Evolutionary conservation across 2,113 vertebrate species (phyloP).

Genomic region (Oplegnathus fasciatus): DNA sequence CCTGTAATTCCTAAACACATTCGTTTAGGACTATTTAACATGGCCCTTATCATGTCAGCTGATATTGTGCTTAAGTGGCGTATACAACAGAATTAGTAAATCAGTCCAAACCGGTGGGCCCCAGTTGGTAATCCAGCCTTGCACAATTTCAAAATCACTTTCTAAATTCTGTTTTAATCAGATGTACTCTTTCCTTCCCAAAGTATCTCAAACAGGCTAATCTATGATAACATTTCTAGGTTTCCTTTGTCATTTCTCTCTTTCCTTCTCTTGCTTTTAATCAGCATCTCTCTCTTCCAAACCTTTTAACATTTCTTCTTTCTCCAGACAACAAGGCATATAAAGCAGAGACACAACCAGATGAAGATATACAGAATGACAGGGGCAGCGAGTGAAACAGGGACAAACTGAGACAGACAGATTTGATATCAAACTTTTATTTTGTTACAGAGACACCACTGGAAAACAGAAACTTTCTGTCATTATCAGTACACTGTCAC

Average conservation of each 20-base stretch:
- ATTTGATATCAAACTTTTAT: conserved; percentile 73
- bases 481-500: conserved; percentile 38
- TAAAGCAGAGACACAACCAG: not conserved
- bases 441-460: conserved; percentile 70
- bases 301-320: not conserved
- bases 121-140: not conserved
- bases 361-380: not conserved
- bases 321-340: not conserved
- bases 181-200: not conserved
- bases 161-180: not conserved
- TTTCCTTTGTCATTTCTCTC: not conserved
- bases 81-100: not conserved
- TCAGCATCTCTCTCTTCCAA: not conserved
- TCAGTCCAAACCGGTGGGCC: not conserved
- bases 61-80: not conserved
- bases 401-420: not conserved
- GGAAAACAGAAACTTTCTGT: conserved; percentile 59
- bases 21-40: too few species aligned
- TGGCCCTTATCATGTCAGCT: not conserved
- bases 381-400: not conserved
- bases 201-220: not conserved
- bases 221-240: not conserved
- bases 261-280: not conserved
- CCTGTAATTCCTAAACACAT: too few species aligned
- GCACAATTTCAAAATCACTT: not conserved